Base-by-base conservation (phyloP, 2,113 vertebrate genomes). In the Nansenia antarctica region DNA sequence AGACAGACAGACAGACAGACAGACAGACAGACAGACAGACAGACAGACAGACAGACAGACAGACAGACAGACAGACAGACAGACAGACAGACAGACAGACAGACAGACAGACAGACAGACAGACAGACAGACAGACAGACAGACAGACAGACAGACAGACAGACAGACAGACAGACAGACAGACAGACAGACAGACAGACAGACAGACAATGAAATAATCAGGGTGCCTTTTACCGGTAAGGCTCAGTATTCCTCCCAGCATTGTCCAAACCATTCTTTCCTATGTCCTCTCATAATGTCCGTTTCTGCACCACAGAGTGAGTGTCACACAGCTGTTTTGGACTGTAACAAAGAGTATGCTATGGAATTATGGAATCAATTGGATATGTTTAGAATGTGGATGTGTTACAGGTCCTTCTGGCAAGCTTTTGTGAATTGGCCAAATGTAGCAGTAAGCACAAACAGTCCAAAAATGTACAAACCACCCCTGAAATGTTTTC, bases 11-110 rank as follows among this genome's bases (percentile, higher is more conserved):
- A 11, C 2, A 24, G 35, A 5, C 3, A 39, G 22, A 55, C n/a
- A 42, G 60, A 67, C 27, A 30, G 1, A 31, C n/a, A 49, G 62
- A 20, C 2, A 34, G 15, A 20, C 8, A n/a, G 57, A 8, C 1
- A 9, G 20, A 53, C 12, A 12, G n/a, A 18, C 6, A 30, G 7
- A 58, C 6, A 12, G 35, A 15, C 2, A 39, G 5, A 53, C 45
- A 73, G 73, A 70, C 65, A 27, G 29, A 24, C 9, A 55, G 64
- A 69, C 27, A 39, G 2, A 31, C n/a, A 54, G 62, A 24, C 26
- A 63, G 24, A 45, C 26, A 22, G 42, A 31, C 18, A 30, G 14
- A 47, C n/a, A 18, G 24, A 7, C 8, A n/a, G n/a, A n/a, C n/a
- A n/a, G n/a, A n/a, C n/a, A n/a, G n/a, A n/a, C n/a, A 65, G 45